Evolutionary conservation across 2,113 vertebrate genomes (phyloP), one percentile per base, ranked within the genome.

Genomic region (Dromaius novaehollandiae): DNA sequence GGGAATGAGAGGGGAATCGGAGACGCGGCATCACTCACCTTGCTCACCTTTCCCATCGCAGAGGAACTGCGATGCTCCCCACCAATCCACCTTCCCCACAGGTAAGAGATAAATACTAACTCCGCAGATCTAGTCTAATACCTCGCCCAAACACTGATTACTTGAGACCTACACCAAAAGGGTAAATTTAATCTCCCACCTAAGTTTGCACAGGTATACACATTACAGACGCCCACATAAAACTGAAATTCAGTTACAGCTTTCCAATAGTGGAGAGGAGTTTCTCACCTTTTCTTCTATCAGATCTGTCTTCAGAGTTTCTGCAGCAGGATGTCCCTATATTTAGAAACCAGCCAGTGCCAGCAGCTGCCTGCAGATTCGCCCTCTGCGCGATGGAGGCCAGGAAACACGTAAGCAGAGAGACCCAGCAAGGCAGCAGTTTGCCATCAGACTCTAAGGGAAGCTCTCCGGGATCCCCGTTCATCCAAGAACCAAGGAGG

Each of bases 291-390:
- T 76, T 81, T 66, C 68, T 68, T 89, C 77, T 86, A 95, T 94
- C 88, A 90, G 64, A 90, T 90, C 74, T 28, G 38, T 79, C 86
- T 96, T 78, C 68, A 38, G 90, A 93, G 42, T 78, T 92, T 65
- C 86, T 68, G 64, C 73, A 93, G 88, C 46, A 86, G 68, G 65
- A 93, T 93, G 88, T 96, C 83, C 92, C 74, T 96, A 90, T 92
- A 90, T 92, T 96, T 96, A 97, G 94, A 96, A 95, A 92, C 80
- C 90, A 89, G 82, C 88, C 93, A 89, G 92, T 87, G 86, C 65
- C 83, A 90, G 83, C 51, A 92, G 80, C 90, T 92, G 82, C 74
- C 92, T 64, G 28, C 38, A 42, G 83, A 94, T 89, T 71, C 92
- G 65, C 74, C 90, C 86, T 96, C 86, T 63, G 90, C 82, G 83